Evolutionary conservation across 2,797 vertebrate species (phyloP).

Genomic region (Gymnodraco acuticeps): DNA sequence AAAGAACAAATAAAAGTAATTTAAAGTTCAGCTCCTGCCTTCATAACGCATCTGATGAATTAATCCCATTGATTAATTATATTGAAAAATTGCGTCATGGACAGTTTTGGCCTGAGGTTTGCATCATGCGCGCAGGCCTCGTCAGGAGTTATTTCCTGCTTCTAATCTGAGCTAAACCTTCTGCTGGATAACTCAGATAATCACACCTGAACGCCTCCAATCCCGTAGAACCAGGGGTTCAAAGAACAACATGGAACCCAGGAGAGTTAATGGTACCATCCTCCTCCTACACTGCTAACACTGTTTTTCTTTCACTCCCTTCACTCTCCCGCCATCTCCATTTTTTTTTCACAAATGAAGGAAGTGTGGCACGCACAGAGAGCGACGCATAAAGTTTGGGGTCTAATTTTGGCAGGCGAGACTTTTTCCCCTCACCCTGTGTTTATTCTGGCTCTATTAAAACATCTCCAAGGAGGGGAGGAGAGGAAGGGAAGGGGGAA

Average conservation of each 20-base stretch:
- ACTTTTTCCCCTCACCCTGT: conserved; percentile 83
- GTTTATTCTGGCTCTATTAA: conserved; percentile 86
- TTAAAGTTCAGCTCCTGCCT: background rate
- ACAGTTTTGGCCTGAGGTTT: background rate
- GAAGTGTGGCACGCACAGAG: conserved; percentile 52
- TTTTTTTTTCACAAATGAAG: conserved; percentile 36
- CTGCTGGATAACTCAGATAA: conserved; percentile 53
- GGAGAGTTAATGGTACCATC: conserved; percentile 68
- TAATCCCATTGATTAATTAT: background rate
- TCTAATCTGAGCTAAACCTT: conserved; percentile 60
- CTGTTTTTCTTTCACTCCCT: conserved; percentile 76
- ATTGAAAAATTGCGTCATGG: background rate
- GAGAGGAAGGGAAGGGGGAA: conserved; percentile 55
- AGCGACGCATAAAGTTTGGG: conserved; percentile 69
- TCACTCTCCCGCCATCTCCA: conserved; percentile 37
- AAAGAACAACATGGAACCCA: conserved; percentile 65
- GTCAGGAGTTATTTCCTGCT: conserved; percentile 47
- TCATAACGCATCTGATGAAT: background rate
- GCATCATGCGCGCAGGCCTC: conserved; percentile 18
- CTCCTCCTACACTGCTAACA: conserved; percentile 63
- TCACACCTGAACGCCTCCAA: conserved; percentile 58
- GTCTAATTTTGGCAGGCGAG: conserved; percentile 75
- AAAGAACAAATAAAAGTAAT: background rate
- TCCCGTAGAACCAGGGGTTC: conserved; percentile 46
- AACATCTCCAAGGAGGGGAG: conserved; percentile 78